Conservation (phyloP, 2,888 invertebrate genomes). For the Agelastica alni region DNA sequence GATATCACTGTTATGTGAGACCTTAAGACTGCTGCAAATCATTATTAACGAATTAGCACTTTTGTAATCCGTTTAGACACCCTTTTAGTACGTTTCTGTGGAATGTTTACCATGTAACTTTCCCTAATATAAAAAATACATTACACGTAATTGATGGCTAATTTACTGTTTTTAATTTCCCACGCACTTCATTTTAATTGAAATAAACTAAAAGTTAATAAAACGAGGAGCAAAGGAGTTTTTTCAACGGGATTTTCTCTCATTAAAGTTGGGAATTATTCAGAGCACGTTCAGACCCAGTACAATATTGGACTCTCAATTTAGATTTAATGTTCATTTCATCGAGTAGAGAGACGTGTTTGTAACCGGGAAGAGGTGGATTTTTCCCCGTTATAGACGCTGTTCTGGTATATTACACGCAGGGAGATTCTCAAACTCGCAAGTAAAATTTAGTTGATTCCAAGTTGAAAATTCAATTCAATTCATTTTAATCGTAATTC, state of each 20-base stretch:
- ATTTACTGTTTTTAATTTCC: background rate
- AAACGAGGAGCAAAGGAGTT: background rate
- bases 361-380: slow-evolving; percentile 4
- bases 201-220: background rate
- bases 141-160: background rate
- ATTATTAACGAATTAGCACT: too few species aligned
- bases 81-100: too few species aligned
- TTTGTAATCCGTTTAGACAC: too few species aligned
- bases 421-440: too few species aligned
- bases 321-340: slow-evolving; percentile 6
- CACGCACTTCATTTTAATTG: background rate
- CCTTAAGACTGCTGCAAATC: too few species aligned
- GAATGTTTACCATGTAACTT: too few species aligned
- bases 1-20: too few species aligned
- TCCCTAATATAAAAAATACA: background rate
- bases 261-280: background rate
- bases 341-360: slow-evolving; percentile 6
- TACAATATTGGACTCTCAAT: slow-evolving; percentile 13
- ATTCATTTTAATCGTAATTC: too few species aligned
- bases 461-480: too few species aligned
- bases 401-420: background rate
- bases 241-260: background rate
- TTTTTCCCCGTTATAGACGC: background rate
- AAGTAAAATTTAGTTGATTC: too few species aligned
- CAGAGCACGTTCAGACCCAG: slow-evolving; percentile 5